Percentiles rank a stretch among this genome's conserved stretches.
Conservation (phyloP, 2,113 vertebrate species). For the Melospiza melodia region DNA sequence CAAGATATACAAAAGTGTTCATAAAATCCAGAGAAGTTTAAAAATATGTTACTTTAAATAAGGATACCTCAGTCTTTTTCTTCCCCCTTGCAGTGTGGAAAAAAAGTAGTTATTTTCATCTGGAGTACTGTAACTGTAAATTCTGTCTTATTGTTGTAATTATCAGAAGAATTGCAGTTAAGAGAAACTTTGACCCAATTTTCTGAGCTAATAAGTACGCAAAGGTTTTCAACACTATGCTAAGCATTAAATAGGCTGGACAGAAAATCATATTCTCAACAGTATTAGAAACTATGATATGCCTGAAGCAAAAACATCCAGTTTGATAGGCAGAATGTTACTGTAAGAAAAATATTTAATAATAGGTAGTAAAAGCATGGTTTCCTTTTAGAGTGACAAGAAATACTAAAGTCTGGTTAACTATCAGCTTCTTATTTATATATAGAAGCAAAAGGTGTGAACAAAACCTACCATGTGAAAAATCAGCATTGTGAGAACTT, state of each 20-base stretch:
- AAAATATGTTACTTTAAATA: neutral
- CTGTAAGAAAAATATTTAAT: neutral
- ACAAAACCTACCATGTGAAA: neutral
- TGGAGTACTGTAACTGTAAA: neutral
- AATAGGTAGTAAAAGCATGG: neutral
- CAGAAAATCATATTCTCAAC: neutral
- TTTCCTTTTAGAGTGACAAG: neutral
- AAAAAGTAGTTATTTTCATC: neutral
- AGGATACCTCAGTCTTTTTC: neutral
- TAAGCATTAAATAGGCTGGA: neutral
- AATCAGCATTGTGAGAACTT: neutral
- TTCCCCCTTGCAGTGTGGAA: fast-evolving
- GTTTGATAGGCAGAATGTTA: neutral
- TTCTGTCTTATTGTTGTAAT: neutral
- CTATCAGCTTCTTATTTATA: neutral
- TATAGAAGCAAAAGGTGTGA: neutral
- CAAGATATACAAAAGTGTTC: neutral
- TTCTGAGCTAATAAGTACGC: neutral
- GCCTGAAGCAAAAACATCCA: neutral
- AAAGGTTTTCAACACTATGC: neutral
- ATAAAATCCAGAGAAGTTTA: neutral
- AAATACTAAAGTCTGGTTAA: neutral
- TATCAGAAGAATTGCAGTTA: neutral
- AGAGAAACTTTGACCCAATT: neutral
- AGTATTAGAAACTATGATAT: neutral